Conservation (phyloP, 2,888 invertebrate genomes). For the Nomada ruficornis region DNA sequence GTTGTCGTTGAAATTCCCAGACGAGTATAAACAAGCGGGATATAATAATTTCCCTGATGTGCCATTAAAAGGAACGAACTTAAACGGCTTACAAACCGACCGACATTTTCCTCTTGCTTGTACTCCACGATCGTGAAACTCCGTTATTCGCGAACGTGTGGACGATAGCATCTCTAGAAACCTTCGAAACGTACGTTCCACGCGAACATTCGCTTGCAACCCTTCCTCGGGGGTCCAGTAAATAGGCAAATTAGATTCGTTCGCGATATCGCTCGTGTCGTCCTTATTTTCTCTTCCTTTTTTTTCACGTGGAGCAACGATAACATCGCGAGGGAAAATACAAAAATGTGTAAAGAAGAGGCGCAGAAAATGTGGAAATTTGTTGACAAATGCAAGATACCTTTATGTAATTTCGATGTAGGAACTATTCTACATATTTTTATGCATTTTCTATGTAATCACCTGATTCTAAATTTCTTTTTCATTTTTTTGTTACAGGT, state of each 20-base stretch:
- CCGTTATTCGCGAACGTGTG: slow-evolving; percentile 4
- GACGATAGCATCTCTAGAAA: slow-evolving; percentile 2
- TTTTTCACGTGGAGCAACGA: not conserved
- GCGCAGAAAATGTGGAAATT: not conserved
- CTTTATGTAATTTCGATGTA: slow-evolving; percentile 32
- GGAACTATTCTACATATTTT: slow-evolving; percentile 62
- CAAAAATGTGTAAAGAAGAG: not conserved
- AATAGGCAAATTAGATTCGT: slow-evolving; percentile 74
- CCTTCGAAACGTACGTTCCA: not conserved
- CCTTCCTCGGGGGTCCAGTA: slow-evolving; percentile 55
- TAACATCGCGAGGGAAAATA: not conserved
- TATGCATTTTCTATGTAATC: too few relatives aligned
- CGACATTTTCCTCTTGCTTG: slow-evolving; percentile 9
- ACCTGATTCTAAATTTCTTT: too few relatives aligned
- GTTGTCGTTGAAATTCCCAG: slow-evolving; percentile 6
- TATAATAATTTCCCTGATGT: slow-evolving; percentile 30
- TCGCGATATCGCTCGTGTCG: slow-evolving; percentile 57
- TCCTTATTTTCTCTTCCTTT: not conserved
- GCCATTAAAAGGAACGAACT: slow-evolving; percentile 20
- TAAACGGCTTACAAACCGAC: slow-evolving; percentile 16
- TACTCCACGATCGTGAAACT: not conserved
- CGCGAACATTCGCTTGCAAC: slow-evolving; percentile 13
- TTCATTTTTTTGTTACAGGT: too few relatives aligned
- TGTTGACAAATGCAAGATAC: not conserved
- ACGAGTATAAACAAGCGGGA: slow-evolving; percentile 23